These are phyloP conservation scores for Eleginops maclovinus DNA, from an alignment of 2,113 vertebrate species.

Conservation along the genomic window DNA sequence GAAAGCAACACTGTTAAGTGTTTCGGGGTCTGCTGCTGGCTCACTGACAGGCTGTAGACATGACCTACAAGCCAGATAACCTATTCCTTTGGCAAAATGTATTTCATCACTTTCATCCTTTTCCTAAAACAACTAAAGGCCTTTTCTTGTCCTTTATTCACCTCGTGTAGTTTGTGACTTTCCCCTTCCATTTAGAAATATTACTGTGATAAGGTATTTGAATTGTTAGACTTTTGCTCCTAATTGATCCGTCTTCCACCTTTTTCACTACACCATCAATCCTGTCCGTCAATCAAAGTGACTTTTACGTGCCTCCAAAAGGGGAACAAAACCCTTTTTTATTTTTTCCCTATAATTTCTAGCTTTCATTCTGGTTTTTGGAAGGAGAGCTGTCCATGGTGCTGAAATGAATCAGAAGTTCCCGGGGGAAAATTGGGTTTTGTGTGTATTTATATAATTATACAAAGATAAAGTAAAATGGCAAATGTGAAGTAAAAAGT, in stretches of 20 bases:
- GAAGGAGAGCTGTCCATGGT: constrained; percentile 35
- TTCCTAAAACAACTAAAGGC: background rate
- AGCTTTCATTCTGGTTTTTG: no score
- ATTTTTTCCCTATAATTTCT: no score
- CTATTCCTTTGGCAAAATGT: background rate
- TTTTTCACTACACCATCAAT: constrained; percentile 13
- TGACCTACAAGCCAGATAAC: background rate
- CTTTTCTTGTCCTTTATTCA: background rate
- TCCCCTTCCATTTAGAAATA: background rate
- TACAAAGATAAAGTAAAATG: no score
- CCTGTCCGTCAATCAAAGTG: constrained; percentile 19
- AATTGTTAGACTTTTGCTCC: constrained; percentile 1
- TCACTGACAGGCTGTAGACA: background rate
- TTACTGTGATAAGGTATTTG: background rate
- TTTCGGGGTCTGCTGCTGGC: constrained; percentile 13
- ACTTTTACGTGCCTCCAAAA: background rate
- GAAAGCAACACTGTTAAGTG: constrained; percentile 3
- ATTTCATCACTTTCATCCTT: background rate
- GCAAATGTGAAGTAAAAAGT: no score
- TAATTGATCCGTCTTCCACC: constrained; percentile 24
- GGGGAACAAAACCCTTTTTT: constrained; percentile 3
- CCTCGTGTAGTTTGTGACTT: background rate
- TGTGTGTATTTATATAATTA: no score
- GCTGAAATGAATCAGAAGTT: no score
- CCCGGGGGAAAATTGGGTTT: no score